A percentile compares a stretch with the other conserved stretches of the same genome.
phyloP scores from a whole-genome alignment of 2,113 vertebrate species.

The Anarrhichthys ocellatus region DNA sequence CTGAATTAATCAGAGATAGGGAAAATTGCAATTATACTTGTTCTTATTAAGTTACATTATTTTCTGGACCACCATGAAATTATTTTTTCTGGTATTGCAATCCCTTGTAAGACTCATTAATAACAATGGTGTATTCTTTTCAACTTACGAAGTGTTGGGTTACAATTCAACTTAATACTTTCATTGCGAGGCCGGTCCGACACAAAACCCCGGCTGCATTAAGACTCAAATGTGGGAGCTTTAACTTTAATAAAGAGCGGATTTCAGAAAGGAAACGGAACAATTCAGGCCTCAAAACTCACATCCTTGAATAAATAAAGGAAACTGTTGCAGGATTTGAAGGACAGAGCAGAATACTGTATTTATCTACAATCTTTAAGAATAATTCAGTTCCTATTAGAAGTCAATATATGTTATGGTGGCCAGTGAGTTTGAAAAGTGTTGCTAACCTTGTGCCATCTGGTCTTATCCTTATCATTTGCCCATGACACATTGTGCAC shows the following conservation, averaged over 20 bases:
- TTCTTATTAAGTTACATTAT: conserved; percentile 78
- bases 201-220: background rate
- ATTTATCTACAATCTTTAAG: background rate
- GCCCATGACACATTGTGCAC: background rate
- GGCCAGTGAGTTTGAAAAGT: background rate
- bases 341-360: conserved; percentile 15
- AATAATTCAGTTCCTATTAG: background rate
- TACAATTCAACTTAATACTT: conserved; percentile 31
- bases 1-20: conserved; percentile 79
- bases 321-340: background rate
- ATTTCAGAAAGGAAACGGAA: background rate
- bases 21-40: conserved; percentile 77
- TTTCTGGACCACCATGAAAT: conserved; percentile 73
- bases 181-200: background rate
- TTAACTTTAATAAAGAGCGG: background rate
- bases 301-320: conserved; percentile 28
- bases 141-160: conserved; percentile 32
- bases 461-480: background rate
- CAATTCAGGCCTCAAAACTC: conserved; percentile 9
- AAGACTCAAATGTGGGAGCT: background rate
- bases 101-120: conserved; percentile 48
- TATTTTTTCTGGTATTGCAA: conserved; percentile 48
- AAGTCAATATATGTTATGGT: background rate
- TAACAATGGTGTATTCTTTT: conserved; percentile 47
- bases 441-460: background rate